phyloP scores from a whole-genome alignment of 2,113 vertebrate genomes.

The Phodopus roborovskii region DNA sequence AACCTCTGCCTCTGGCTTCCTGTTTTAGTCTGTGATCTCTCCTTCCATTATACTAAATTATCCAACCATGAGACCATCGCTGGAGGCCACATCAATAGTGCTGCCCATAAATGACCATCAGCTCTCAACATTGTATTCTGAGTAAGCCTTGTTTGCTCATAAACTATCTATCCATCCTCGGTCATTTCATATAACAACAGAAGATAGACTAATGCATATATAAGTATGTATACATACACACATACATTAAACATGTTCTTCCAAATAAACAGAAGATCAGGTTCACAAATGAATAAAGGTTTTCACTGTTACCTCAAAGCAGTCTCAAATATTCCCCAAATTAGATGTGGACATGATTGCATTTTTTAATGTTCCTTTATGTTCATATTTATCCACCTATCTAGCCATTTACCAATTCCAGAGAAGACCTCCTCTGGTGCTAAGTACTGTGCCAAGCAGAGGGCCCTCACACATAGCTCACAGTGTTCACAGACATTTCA shows the following conservation, averaged over 20 bases:
- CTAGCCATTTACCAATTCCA: not conserved
- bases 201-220: not conserved
- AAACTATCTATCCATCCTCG: not conserved
- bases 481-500: not conserved
- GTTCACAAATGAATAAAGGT: not conserved
- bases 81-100: not conserved
- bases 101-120: not conserved
- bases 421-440: not conserved
- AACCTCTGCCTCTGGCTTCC: not conserved
- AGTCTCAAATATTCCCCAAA: not conserved
- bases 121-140: not conserved
- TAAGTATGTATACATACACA: not conserved
- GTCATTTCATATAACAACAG: not conserved
- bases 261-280: not conserved
- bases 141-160: not conserved
- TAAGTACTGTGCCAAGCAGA: not conserved
- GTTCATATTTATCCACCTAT: not conserved
- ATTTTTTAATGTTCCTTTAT: not conserved
- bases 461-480: not conserved
- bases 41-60: not conserved
- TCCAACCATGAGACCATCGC: not conserved
- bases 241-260: not conserved
- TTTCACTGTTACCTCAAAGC: slow-evolving; percentile 19
- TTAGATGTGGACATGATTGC: not conserved
- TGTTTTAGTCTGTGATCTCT: not conserved